phyloP scores from a whole-genome alignment of 2,888 invertebrate species.

The Chelonus formosanus region DNA sequence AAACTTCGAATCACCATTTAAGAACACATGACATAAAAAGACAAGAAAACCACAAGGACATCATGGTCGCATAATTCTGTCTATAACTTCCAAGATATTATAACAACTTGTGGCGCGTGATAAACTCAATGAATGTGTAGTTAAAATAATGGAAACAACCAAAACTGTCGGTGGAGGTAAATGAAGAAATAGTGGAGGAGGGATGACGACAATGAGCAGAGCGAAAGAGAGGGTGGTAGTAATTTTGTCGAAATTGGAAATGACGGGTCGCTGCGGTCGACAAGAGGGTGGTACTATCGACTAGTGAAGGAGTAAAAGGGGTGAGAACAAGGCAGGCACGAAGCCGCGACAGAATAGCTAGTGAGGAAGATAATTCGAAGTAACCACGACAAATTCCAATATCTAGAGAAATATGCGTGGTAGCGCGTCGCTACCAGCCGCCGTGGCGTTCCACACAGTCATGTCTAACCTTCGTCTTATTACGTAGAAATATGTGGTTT shows the following conservation, averaged over 20 bases:
- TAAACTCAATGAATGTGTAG: constrained; percentile 15
- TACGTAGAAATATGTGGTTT: constrained; percentile 39
- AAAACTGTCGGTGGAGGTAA: constrained; percentile 17
- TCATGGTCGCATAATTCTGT: no score
- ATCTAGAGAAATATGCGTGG: constrained; percentile 62
- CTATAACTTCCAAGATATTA: constrained; percentile 1
- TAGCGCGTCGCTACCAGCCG: constrained; percentile 56
- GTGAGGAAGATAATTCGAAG: constrained; percentile 63
- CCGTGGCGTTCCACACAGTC: constrained; percentile 59
- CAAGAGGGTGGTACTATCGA: constrained; percentile 35
- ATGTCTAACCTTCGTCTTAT: constrained; percentile 58
- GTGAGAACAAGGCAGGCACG: constrained; percentile 40
- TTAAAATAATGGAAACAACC: constrained; percentile 26
- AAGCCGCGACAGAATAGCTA: constrained; percentile 53
- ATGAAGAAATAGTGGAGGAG: background rate
- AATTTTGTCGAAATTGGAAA: constrained; percentile 41
- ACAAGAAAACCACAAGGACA: no score
- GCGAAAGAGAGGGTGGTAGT: constrained; percentile 16
- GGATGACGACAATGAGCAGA: constrained; percentile 7
- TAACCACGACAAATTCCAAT: constrained; percentile 65
- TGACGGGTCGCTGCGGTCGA: constrained; percentile 38
- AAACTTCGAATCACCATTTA: no score
- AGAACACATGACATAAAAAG: no score
- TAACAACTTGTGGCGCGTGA: constrained; percentile 19
- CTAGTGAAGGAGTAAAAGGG: constrained; percentile 12